Base-by-base conservation (phyloP, 2,113 vertebrate genomes). In the Cephalopterus ornatus region DNA sequence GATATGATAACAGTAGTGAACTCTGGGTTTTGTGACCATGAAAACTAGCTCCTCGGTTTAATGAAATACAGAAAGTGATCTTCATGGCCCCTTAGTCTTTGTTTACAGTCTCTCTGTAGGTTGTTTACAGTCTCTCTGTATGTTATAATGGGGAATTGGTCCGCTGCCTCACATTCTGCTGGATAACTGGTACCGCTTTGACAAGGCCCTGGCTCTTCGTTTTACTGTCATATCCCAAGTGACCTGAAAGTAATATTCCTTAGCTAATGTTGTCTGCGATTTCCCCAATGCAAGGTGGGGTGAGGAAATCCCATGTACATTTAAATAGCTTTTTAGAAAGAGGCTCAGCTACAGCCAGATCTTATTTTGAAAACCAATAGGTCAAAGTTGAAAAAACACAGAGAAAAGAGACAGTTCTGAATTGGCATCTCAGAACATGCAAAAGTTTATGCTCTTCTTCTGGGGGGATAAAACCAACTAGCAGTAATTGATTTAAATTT, bases 221-320 rank as follows among this genome's bases (percentile, higher is more conserved):
- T 97, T 90, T 82, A 89, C 87, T 84, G 55, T 74, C 78, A 59
- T 65, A 68, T 89, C 83, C 90, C 73, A 92, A 92, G 77, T 94
- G 88, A 96, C 91, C 91, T 70, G 80, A 92, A 85, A 96, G 74
- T 85, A 78, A 79, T 90, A 73, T 44, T 90, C 80, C 77, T 78
- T 78, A 74, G 79, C 42, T 93, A 65, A 75, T 65, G 55, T 28
- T 89, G 56, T 77, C 62, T 91, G 77, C 17, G 22, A 49, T 68
- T 80, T 83, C 42, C 39, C 47, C 53, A 76, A 41, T 41, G 61
- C 61, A 83, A 65, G 68, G 85, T 86, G 63, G 20, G 41, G 24
- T 39, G 19, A 67, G 72, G 90, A 93, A 92, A 92, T 85, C 28
- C 37, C 49, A 32, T 3, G 1, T 68, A 39, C 1, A 6, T 55